Evolutionary conservation across 2,113 vertebrate species (phyloP).

Genomic region (Dolichotis patagonum): DNA sequence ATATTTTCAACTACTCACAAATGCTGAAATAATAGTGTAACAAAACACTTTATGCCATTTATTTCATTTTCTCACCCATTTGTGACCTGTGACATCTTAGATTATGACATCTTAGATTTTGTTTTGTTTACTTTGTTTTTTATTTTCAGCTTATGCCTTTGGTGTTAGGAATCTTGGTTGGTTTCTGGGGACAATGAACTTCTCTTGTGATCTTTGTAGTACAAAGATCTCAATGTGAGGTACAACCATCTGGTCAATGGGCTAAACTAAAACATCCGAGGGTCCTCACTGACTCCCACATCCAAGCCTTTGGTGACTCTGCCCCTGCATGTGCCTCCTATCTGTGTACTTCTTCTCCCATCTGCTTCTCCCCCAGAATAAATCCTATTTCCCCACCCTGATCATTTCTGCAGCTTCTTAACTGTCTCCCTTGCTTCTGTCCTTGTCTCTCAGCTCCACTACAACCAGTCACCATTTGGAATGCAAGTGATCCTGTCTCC

Average conservation of each 20-base stretch:
- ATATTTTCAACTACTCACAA: slow-evolving; percentile 5
- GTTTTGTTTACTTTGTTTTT: neutral
- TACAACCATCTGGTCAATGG: neutral
- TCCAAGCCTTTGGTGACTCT: neutral
- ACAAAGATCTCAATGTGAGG: neutral
- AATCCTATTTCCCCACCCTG: neutral
- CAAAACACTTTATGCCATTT: neutral
- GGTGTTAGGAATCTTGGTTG: neutral
- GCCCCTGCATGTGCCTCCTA: neutral
- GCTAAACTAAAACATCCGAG: neutral
- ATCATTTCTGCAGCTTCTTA: too few relatives aligned
- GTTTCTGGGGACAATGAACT: neutral
- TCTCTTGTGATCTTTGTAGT: neutral
- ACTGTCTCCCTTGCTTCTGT: neutral
- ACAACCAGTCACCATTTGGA: neutral
- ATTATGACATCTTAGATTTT: neutral
- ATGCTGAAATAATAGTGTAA: neutral
- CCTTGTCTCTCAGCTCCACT: neutral
- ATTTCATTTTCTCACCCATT: neutral
- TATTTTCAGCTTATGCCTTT: neutral
- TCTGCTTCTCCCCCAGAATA: neutral
- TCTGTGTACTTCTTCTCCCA: neutral
- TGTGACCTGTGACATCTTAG: neutral
- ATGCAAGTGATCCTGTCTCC: neutral
- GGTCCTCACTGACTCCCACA: neutral